Evolutionary conservation across 2,113 vertebrate species (phyloP).

Genomic region (Microtus pennsylvanicus): DNA sequence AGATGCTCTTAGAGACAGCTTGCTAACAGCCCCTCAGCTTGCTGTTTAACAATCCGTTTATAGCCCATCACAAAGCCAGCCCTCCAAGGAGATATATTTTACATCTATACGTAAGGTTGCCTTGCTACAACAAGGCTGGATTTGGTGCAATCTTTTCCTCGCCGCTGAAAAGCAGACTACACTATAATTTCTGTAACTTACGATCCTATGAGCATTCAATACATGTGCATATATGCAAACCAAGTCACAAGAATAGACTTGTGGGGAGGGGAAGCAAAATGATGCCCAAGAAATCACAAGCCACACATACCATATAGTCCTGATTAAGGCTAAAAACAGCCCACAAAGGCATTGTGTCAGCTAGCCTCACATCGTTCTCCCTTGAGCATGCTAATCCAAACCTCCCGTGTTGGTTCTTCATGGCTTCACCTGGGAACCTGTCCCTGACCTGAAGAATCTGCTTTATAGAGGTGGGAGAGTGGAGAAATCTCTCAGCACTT

Average conservation of each 20-base stretch:
- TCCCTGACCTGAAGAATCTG: background rate
- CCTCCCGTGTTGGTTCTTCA: background rate
- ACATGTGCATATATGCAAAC: background rate
- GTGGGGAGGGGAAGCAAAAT: constrained; percentile 31
- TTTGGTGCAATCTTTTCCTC: constrained; percentile 49
- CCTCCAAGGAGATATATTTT: constrained; percentile 71
- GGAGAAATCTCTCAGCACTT: background rate
- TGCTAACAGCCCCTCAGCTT: constrained; percentile 66
- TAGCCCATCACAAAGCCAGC: constrained; percentile 67
- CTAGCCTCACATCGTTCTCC: background rate
- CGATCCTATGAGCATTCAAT: background rate
- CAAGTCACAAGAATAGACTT: background rate
- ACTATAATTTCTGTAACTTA: constrained; percentile 22
- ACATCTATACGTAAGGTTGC: constrained; percentile 58
- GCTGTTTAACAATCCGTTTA: constrained; percentile 75
- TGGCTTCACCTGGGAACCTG: background rate
- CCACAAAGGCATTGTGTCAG: background rate
- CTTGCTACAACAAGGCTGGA: constrained; percentile 50
- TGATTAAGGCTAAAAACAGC: constrained; percentile 23
- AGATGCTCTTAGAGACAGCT: constrained; percentile 69
- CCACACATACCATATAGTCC: background rate
- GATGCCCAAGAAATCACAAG: constrained; percentile 20
- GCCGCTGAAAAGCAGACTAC: constrained; percentile 1
- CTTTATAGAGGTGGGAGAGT: background rate
- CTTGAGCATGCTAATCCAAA: background rate